Conservation (phyloP, 2,797 vertebrate species). For the Oceanodroma leucorhoa region DNA sequence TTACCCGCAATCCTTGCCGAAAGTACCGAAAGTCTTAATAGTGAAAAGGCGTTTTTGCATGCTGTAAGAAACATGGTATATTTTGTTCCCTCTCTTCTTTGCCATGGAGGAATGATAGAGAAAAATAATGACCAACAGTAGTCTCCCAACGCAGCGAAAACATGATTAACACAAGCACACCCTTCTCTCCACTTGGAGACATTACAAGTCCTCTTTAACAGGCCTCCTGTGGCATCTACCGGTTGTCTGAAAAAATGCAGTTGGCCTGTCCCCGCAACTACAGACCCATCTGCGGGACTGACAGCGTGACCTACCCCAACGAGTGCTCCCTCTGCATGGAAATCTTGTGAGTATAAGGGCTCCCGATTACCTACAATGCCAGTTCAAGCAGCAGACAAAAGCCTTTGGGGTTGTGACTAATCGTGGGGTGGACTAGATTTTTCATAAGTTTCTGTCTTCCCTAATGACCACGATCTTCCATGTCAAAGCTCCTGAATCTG, state of each 20-base stretch:
- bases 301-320: constrained; percentile 23
- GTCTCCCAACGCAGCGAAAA: not conserved
- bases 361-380: not conserved
- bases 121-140: not conserved
- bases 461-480: not conserved
- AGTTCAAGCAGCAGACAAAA: not conserved
- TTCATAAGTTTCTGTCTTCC: constrained; percentile 3
- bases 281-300: not conserved
- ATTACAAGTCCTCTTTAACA: not conserved
- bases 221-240: not conserved
- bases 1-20: not conserved
- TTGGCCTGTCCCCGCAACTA: not conserved
- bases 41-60: not conserved
- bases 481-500: constrained; percentile 22
- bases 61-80: fast-evolving
- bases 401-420: constrained; percentile 5
- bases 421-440: not conserved
- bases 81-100: not conserved
- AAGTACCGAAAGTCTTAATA: not conserved
- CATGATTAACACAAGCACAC: not conserved
- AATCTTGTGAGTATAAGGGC: not conserved
- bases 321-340: constrained; percentile 39
- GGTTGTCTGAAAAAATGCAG: fast-evolving
- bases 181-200: not conserved
- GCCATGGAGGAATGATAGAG: not conserved